Evolutionary conservation across 2,113 vertebrate species (phyloP), one percentile per base, ranked within the genome.

Genomic region (Xiphorhynchus elegans): DNA sequence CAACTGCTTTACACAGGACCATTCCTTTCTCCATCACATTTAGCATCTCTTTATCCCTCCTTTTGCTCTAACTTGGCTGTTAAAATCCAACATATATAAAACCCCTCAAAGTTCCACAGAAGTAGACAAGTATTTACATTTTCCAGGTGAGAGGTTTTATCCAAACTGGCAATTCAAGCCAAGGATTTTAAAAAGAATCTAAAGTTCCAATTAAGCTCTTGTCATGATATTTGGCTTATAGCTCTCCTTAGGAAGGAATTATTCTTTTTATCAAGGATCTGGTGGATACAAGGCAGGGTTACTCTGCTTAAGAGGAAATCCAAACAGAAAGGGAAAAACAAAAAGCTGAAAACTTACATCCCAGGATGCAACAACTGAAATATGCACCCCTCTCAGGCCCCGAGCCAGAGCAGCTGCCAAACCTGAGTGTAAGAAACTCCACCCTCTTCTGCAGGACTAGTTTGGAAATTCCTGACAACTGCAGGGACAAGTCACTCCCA

Each of bases 401-500:
- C 62, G n/a, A 69, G 52, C 73, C 63, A 83, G 18, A 19, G 33
- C 1, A 40, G 29, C 67, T 90, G 77, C 90, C 92, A 97, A 93
- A 93, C 49, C 64, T 58, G 28, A 66, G 86, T 4, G 0, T 77
- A 84, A 94, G 42, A 93, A 96, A 92, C 87, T 89, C 92, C 94
- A 84, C 88, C 91, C 87, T 87, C 52, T 92, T 96, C 78, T 87
- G 76, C 78, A 94, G 88, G 31, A 93, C 81, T 47, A 91, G 78
- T 29, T 94, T 74, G 60, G 78, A 95, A 94, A 92, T 87, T 96
- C 83, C 90, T 87, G 79, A 80, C 84, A 89, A 73, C 87, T 79
- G 84, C 23, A 89, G 46, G 60, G 56, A 37, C 80, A 58, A 35
- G 26, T 47, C 78, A 81, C 69, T 58, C 59, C 67, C 13, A 59